Conservation (phyloP, 2,888 invertebrate species). For the Phlogophora meticulosa region DNA sequence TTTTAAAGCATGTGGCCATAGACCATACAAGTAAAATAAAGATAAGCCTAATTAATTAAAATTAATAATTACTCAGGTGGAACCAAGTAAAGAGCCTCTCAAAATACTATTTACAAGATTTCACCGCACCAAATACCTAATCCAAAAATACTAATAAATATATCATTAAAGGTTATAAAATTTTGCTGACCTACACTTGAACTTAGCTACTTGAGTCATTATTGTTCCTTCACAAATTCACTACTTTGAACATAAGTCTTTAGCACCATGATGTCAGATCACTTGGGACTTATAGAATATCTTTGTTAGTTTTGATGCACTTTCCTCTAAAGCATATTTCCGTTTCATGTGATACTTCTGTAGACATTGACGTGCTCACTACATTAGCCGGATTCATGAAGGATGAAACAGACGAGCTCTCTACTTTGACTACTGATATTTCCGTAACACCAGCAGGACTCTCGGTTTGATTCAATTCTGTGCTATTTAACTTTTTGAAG, state of each 20-base stretch:
- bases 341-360: slow-evolving; percentile 96
- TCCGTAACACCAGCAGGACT: slow-evolving; percentile 60
- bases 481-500: slow-evolving; percentile 47
- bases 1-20: slow-evolving; percentile 75
- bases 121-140: slow-evolving; percentile 77
- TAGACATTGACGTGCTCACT: slow-evolving; percentile 94
- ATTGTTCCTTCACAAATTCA: slow-evolving; percentile 64
- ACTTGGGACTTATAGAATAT: slow-evolving; percentile 77
- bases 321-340: slow-evolving; percentile 97
- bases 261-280: slow-evolving; percentile 73
- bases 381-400: slow-evolving; percentile 90
- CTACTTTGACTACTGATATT: slow-evolving; percentile 68
- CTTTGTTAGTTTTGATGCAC: slow-evolving; percentile 93
- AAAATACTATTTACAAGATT: slow-evolving; percentile 87
- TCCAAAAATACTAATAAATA: slow-evolving; percentile 69
- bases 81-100: slow-evolving; percentile 85
- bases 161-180: slow-evolving; percentile 58
- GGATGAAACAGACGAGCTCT: slow-evolving; percentile 81
- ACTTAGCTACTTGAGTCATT: slow-evolving; percentile 47
- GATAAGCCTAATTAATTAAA: slow-evolving; percentile 55
- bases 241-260: slow-evolving; percentile 83
- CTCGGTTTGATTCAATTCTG: slow-evolving; percentile 60
- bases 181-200: slow-evolving; percentile 35
- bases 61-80: slow-evolving; percentile 76
- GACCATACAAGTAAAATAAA: slow-evolving; percentile 68